Evolutionary conservation across 2,797 vertebrate genomes (phyloP).

Genomic region (Ataeniobius toweri): DNA sequence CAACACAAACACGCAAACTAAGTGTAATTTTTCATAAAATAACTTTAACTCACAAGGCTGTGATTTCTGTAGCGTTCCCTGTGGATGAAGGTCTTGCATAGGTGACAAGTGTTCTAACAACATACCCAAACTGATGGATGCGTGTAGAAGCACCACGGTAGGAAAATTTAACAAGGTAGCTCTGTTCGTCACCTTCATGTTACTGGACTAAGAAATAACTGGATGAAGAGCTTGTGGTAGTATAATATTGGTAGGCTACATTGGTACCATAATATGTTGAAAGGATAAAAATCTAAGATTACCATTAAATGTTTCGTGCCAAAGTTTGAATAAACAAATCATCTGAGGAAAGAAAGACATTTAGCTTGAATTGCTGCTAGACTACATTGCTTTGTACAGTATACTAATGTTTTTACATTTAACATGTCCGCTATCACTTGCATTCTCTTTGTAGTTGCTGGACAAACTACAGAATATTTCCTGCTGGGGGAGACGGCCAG

Average conservation of each 20-base stretch:
- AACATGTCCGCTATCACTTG: background rate
- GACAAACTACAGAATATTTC: slow-evolving; percentile 2
- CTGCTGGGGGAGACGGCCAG: background rate
- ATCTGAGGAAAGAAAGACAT: background rate
- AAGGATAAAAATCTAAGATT: background rate
- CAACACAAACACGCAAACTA: no score
- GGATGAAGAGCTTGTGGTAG: background rate
- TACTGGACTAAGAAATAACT: background rate
- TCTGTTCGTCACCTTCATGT: background rate
- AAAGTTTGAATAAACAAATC: background rate
- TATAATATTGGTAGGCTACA: no score
- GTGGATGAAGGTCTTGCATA: no score
- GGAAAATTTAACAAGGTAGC: no score
- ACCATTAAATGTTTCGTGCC: background rate
- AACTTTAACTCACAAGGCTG: no score
- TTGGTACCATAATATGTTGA: background rate
- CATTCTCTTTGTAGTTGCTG: slow-evolving; percentile 41
- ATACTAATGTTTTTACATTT: background rate
- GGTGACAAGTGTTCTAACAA: no score
- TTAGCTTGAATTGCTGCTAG: background rate
- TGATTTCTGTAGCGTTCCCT: no score
- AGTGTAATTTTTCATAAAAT: no score
- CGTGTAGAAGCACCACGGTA: no score
- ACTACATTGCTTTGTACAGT: background rate
- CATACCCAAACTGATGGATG: no score